A percentile compares a stretch with the other conserved stretches of the same genome.
phyloP scores from a whole-genome alignment of 2,113 vertebrate species.

The Neogobius melanostomus region DNA sequence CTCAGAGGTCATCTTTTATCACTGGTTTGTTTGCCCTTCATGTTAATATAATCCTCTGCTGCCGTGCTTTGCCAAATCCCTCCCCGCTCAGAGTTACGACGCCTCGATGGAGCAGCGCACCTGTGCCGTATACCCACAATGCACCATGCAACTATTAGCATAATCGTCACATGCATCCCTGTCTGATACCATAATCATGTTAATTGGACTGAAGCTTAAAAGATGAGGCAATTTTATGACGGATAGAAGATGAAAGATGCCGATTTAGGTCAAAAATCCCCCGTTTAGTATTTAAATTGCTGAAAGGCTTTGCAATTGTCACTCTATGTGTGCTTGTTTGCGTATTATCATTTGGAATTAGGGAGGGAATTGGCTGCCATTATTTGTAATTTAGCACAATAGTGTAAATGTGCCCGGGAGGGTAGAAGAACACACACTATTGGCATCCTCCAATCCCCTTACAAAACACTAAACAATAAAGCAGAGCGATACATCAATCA shows the following conservation, averaged over 20 bases:
- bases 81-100: neutral
- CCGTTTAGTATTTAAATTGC: conserved; percentile 23
- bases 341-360: conserved; percentile 34
- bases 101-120: conserved; percentile 34
- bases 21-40: conserved; percentile 1
- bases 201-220: conserved; percentile 53
- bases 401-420: conserved; percentile 13
- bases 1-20: conserved; percentile 38
- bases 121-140: conserved; percentile 43
- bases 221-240: conserved; percentile 32
- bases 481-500: too few species aligned
- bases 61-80: conserved; percentile 8
- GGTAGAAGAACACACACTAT: neutral
- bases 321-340: conserved; percentile 29
- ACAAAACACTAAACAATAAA: too few species aligned
- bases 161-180: conserved; percentile 46
- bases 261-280: conserved; percentile 28
- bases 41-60: conserved; percentile 4
- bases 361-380: conserved; percentile 27
- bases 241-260: conserved; percentile 14
- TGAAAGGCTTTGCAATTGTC: conserved; percentile 30
- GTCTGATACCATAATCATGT: conserved; percentile 47
- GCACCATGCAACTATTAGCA: conserved; percentile 40
- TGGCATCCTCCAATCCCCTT: too few species aligned
- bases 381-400: conserved; percentile 15